Evolutionary conservation across 1,140 invertebrate genomes (phyloP).

Genomic region (Brachionus koreanus): DNA sequence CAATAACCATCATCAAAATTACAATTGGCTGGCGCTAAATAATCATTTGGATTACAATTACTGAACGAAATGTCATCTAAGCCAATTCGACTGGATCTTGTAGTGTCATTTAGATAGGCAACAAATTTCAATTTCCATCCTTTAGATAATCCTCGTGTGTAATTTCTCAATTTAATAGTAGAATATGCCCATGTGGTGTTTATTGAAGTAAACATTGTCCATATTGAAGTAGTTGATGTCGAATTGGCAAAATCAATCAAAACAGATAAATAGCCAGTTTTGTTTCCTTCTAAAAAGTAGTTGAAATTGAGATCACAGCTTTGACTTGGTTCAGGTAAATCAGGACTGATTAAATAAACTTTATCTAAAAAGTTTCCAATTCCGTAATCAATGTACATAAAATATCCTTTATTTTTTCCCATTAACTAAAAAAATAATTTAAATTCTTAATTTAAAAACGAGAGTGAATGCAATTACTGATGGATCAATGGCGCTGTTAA

Average conservation of each 20-base stretch:
- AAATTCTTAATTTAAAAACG: not conserved
- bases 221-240: not conserved
- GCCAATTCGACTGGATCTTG: not conserved
- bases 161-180: conserved; percentile 23
- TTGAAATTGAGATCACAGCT: conserved; percentile 48
- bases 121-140: conserved; percentile 4
- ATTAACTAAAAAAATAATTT: not conserved
- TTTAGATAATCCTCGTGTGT: not conserved
- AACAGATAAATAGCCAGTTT: not conserved
- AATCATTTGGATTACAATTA: conserved; percentile 23
- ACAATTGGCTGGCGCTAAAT: conserved; percentile 46
- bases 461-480: not conserved
- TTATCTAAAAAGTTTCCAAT: conserved; percentile 49
- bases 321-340: conserved; percentile 48
- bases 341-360: conserved; percentile 50
- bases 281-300: conserved; percentile 46
- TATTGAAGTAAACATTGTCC: not conserved
- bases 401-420: conserved; percentile 47
- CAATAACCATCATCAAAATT: conserved; percentile 52
- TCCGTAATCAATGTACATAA: conserved; percentile 50
- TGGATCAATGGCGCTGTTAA: conserved; percentile 57
- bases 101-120: not conserved
- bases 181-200: conserved; percentile 4
- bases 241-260: not conserved
- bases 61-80: conserved; percentile 38